These are phyloP conservation scores for Gastrophryne carolinensis DNA, from an alignment of 2,797 vertebrate species.

Conservation along the genomic window DNA sequence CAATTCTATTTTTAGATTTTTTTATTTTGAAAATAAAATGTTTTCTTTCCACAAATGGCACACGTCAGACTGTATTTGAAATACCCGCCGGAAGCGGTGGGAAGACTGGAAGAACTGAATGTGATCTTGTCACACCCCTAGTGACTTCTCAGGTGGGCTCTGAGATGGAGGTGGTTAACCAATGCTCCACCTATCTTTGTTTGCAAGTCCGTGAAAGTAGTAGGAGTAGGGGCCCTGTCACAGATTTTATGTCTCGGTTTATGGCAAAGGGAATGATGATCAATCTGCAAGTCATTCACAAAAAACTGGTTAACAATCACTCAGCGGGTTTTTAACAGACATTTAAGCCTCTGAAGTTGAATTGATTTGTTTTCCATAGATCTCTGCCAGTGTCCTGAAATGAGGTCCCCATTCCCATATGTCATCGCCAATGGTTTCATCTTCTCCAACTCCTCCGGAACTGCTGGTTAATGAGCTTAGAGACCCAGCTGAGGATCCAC, in stretches of 20 bases:
- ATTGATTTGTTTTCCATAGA: conserved; percentile 68
- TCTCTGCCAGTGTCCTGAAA: conserved; percentile 83
- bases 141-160: conserved; percentile 14
- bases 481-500: conserved; percentile 83
- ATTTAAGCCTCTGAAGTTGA: conserved; percentile 16
- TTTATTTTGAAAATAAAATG: conserved; percentile 54
- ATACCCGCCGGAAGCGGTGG: conserved; percentile 44
- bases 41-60: conserved; percentile 50
- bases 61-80: conserved; percentile 18
- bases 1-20: conserved; percentile 26
- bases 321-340: background rate
- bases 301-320: conserved; percentile 21
- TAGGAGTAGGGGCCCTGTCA: background rate
- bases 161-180: background rate
- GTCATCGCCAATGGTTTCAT: conserved; percentile 62
- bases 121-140: conserved; percentile 19
- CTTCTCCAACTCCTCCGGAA: conserved; percentile 67
- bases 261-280: conserved; percentile 4
- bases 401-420: conserved; percentile 87
- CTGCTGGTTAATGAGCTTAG: conserved; percentile 81
- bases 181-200: background rate
- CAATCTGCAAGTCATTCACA: conserved; percentile 21
- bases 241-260: background rate
- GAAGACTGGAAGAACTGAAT: conserved; percentile 42
- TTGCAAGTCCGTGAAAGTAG: background rate